Evolutionary conservation across 1,140 invertebrate species (phyloP).

Genomic region (Oreohelix idahoensis): DNA sequence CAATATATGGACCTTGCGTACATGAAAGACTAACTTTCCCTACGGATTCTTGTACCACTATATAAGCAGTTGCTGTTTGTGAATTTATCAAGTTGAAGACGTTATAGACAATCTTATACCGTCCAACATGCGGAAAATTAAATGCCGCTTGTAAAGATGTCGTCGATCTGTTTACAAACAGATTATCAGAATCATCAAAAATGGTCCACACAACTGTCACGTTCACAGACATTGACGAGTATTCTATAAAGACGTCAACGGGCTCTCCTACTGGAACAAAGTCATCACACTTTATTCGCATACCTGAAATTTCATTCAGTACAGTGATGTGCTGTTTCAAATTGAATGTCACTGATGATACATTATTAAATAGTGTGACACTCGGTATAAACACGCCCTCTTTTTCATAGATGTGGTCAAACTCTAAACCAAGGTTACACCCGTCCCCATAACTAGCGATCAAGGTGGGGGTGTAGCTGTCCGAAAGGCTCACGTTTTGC

Average conservation of each 20-base stretch:
- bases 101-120: neutral
- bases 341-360: conserved; percentile 10
- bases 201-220: conserved; percentile 19
- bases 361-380: conserved; percentile 18
- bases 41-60: conserved; percentile 11
- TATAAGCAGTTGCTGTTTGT: neutral
- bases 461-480: neutral
- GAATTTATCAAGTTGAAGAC: conserved; percentile 5
- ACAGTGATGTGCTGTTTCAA: conserved; percentile 5
- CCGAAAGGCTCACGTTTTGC: conserved; percentile 2
- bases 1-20: conserved; percentile 5
- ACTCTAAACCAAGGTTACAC: conserved; percentile 24
- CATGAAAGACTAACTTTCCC: conserved; percentile 3
- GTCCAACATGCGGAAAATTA: conserved; percentile 2
- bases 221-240: conserved; percentile 10
- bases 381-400: conserved; percentile 17
- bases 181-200: neutral
- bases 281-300: neutral
- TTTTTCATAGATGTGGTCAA: conserved; percentile 27
- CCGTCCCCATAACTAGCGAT: conserved; percentile 26
- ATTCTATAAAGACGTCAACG: neutral
- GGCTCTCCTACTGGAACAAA: neutral
- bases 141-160: neutral
- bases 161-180: neutral
- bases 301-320: neutral